Percentiles rank a stretch among this genome's conserved stretches.
These are phyloP conservation scores for Casuarius casuarius DNA, from an alignment of 2,113 vertebrate genomes.

Conservation along the genomic window DNA sequence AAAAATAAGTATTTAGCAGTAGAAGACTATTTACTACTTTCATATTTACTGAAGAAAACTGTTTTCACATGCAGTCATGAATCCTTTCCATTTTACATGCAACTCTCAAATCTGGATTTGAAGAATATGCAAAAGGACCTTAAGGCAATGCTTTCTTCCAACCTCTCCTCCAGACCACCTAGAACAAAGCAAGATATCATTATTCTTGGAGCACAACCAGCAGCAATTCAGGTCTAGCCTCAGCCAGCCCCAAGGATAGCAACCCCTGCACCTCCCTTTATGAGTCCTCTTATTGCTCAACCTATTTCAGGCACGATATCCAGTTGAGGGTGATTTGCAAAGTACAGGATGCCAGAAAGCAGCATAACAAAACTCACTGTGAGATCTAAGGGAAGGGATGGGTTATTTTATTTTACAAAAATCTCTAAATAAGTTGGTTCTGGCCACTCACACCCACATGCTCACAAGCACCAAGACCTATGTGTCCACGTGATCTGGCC, in stretches of 20 bases:
- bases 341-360: not conserved
- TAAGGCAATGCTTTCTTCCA: not conserved
- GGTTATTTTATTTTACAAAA: not conserved
- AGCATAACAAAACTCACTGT: not conserved
- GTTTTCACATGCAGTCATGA: not conserved
- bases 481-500: not conserved
- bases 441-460: not conserved
- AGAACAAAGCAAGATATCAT: not conserved
- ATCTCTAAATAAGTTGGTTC: not conserved
- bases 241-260: not conserved
- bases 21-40: not conserved
- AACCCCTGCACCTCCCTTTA: too few relatives aligned
- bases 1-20: not conserved
- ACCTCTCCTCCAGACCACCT: not conserved
- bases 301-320: not conserved
- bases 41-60: not conserved
- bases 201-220: not conserved
- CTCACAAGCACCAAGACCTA: not conserved
- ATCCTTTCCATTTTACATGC: not conserved
- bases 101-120: not conserved
- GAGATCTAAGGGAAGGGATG: not conserved
- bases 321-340: not conserved
- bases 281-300: not conserved
- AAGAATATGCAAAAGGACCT: not conserved
- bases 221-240: not conserved